Evolutionary conservation across 2,797 vertebrate species (phyloP).

Genomic region (Tragelaphus eurycerus): DNA sequence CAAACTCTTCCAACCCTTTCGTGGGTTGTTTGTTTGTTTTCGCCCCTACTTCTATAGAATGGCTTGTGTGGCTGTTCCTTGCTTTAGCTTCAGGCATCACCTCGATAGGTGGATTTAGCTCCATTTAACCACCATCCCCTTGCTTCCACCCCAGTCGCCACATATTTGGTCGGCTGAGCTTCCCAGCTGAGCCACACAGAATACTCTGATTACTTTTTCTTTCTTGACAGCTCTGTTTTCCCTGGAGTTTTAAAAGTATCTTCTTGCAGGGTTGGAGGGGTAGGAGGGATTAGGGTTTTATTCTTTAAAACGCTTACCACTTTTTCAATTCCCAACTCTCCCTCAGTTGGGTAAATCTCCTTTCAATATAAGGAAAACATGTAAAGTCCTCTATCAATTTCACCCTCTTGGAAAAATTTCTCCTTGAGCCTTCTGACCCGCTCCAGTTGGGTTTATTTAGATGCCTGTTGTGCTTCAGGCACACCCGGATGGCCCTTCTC

Average conservation of each 20-base stretch:
- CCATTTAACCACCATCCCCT: not conserved
- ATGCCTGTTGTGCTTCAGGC: not conserved
- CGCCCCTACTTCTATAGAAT: not conserved
- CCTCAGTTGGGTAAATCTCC: not conserved
- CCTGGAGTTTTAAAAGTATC: not conserved
- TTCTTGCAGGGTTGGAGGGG: not conserved
- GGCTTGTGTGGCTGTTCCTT: not conserved
- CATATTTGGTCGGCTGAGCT: not conserved
- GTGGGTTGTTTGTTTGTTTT: not conserved
- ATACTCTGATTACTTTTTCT: not conserved
- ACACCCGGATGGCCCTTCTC: fast-evolving
- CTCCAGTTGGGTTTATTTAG: not conserved
- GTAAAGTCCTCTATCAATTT: not conserved
- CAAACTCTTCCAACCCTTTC: not conserved
- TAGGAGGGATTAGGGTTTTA: not conserved
- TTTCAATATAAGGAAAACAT: not conserved
- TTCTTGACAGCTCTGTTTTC: not conserved
- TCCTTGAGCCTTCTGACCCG: not conserved
- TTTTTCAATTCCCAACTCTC: not conserved
- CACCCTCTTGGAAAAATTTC: not conserved
- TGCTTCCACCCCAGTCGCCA: no score
- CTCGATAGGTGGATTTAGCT: not conserved
- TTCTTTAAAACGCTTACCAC: not conserved
- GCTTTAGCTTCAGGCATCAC: not conserved
- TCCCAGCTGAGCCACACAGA: not conserved